Evolutionary conservation across 1,140 invertebrate species (phyloP), one percentile per base, ranked within the genome.

Genomic region (Aphis gossypii): DNA sequence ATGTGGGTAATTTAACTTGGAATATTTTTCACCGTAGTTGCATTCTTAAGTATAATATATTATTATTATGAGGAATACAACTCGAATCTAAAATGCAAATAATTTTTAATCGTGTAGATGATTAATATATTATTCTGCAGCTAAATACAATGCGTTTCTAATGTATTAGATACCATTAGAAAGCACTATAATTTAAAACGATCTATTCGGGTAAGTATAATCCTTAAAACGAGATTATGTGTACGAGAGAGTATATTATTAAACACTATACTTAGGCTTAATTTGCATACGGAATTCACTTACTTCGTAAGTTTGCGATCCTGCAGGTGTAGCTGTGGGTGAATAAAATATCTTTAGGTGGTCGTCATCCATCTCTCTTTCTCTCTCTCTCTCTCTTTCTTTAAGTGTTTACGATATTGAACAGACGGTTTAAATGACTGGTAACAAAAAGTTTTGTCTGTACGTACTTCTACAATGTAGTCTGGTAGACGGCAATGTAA

Each of bases 161-260:
- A 56, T 90, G 44, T 68, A 90, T 90, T 90, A 44, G 68, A 48
- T 68, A 68, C 11, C 38, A 44, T 60, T 54, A 41, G 51, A 6
- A 6, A 20, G 38, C 54, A 38, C 23, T 90, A 90, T 68, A 68
- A 90, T 25, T 68, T 60, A 68, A 90, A 90, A 35, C 35, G 48
- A 56, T 89, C 51, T 56, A 48, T 90, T 41, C 48, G 35, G 48
- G 35, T 38, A 30, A 7, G 7, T 35, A 46, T 90, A 60, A 90
- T 90, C 89, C 89, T 68, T 68, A 44, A 90, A 90, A 68, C 56
- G 89, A 90, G 89, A 90, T 90, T 90, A 90, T 90, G 68, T 38
- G 38, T 46, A 90, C 56, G 38, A 23, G 11, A 41, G 89, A 68
- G 56, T 44, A 38, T 56, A 60, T 90, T 90, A 90, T 90, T 90